Evolutionary conservation across 2,888 invertebrate species (phyloP), one percentile per base, ranked within the genome.

Genomic region (Onthophagus sagittarius): DNA sequence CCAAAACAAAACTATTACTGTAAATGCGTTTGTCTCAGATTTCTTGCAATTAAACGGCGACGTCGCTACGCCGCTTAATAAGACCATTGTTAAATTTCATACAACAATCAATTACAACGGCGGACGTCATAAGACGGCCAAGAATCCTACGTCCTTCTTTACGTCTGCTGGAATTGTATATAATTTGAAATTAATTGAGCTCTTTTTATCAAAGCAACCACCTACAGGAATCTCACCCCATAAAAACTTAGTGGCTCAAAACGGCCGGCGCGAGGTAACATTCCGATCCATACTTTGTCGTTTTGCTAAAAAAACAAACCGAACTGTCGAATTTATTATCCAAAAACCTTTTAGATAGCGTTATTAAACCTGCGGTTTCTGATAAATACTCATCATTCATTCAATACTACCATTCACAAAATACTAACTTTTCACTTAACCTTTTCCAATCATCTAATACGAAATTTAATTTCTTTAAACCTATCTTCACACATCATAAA

Each of bases 11-110:
- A 67, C 67, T 67, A 67, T 67, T 32, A 32, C 23, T 67, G 67
- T 67, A 67, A 67, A 67, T 67, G 67, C 67, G 67, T 67, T 67
- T 67, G 67, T 67, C 67, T 67, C 67, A 67, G 67, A 67, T 67
- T 67, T 67, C 31, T 67, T 32, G 67, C 67, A 67, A 67, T 67
- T 67, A 67, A 67, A 67, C n/a, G 23, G n/a, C 67, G 31, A 23
- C 67, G 32, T 15, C 67, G 67, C 23, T 67, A 67, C 67, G 32
- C 15, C 67, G 32, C 67, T 67, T 67, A 67, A 67, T 67, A 67
- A 67, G 67, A 23, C 32, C 67, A 67, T 67, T 67, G 67, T 67
- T 67, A 67, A 67, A 67, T 67, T 67, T 67, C 32, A 67, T 67
- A 67, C 67, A n/a, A 67, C 67, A 67, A 31, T 31, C 67, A 67